These are phyloP conservation scores for Drosophila ohnishii DNA, from an alignment of 1,140 invertebrate genomes.

Conservation along the genomic window DNA sequence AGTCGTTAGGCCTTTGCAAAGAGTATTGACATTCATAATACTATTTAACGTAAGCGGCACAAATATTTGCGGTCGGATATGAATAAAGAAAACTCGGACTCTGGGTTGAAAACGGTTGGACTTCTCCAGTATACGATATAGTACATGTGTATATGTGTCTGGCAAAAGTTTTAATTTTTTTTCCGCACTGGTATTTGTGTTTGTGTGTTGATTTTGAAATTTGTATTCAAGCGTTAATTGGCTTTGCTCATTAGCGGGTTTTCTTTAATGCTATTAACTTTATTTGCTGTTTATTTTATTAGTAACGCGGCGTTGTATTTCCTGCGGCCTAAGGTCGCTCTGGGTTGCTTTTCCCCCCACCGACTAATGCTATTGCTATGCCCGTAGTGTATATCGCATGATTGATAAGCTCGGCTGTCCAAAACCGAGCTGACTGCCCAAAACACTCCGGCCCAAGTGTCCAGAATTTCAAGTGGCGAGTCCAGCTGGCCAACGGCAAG, in stretches of 20 bases:
- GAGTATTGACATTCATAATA: slow-evolving; percentile 37
- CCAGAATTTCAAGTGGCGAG: slow-evolving; percentile 45
- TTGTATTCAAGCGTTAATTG: slow-evolving; percentile 77
- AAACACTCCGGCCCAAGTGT: slow-evolving; percentile 27
- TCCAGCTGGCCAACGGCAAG: slow-evolving; percentile 4
- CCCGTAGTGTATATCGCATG: slow-evolving; percentile 48
- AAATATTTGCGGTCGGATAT: slow-evolving; percentile 48
- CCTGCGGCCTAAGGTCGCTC: slow-evolving; percentile 59
- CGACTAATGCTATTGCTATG: slow-evolving; percentile 78
- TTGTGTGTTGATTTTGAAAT: slow-evolving; percentile 74
- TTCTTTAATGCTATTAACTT: slow-evolving; percentile 79
- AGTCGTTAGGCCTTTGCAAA: not conserved
- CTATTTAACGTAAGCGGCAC: slow-evolving; percentile 42
- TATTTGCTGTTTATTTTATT: slow-evolving; percentile 81
- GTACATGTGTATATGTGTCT: slow-evolving; percentile 8
- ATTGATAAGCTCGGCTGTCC: slow-evolving; percentile 44
- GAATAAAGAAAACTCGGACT: slow-evolving; percentile 56
- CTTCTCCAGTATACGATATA: not conserved
- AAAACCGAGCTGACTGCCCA: slow-evolving; percentile 28
- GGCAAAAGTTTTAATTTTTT: slow-evolving; percentile 42
- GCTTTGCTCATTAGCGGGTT: slow-evolving; percentile 76
- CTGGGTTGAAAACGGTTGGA: slow-evolving; percentile 13
- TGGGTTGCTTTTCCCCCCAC: not conserved
- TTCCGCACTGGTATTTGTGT: slow-evolving; percentile 22
- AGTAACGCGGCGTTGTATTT: slow-evolving; percentile 73